Evolutionary conservation across 2,797 vertebrate species (phyloP).

Genomic region (Synaphobranchus kaupii): DNA sequence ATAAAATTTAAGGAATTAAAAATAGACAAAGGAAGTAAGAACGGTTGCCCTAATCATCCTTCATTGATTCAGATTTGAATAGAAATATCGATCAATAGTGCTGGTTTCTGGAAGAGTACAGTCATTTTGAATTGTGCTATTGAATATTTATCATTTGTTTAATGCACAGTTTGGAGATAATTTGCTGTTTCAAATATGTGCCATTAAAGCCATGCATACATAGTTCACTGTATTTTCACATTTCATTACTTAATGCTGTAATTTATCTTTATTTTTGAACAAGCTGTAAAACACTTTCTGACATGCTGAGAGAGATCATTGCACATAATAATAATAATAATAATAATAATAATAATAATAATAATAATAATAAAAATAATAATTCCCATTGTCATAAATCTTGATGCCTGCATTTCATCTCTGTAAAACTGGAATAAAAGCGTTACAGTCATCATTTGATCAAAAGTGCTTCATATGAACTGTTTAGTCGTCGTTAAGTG

Average conservation of each 20-base stretch:
- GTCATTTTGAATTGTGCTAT: not conserved
- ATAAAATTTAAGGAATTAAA: not conserved
- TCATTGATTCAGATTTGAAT: not conserved
- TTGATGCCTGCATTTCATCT: not conserved
- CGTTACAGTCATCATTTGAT: not conserved
- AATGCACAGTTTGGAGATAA: not conserved
- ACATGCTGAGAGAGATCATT: not conserved
- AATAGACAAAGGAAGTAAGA: not conserved
- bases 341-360: slow-evolving; percentile 5
- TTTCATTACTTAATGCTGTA: not conserved
- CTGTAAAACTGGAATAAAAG: not conserved
- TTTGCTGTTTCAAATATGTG: not conserved
- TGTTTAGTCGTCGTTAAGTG: not conserved
- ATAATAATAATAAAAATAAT: not conserved
- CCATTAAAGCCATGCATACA: not conserved
- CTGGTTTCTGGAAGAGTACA: not conserved
- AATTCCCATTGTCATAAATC: not conserved
- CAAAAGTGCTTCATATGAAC: not conserved
- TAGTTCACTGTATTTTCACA: not conserved
- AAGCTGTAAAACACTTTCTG: not conserved
- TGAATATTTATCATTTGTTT: not conserved
- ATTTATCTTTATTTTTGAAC: not conserved
- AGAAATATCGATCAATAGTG: not conserved
- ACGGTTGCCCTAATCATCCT: not conserved
- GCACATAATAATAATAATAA: not conserved